These are phyloP conservation scores for Limanda limanda DNA, from an alignment of 2,113 vertebrate genomes.

Conservation along the genomic window DNA sequence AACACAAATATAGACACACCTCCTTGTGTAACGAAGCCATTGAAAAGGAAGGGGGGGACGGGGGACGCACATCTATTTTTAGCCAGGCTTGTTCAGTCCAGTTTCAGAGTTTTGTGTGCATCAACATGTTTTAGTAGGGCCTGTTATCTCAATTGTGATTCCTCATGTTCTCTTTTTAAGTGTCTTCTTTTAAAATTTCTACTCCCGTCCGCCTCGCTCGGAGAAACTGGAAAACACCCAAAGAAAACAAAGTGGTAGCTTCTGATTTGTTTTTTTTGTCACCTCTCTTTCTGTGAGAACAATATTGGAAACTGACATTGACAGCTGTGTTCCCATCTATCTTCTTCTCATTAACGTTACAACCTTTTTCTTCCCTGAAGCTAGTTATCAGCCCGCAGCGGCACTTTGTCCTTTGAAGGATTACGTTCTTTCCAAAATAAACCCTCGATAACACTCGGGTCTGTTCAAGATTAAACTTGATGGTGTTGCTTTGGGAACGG, in stretches of 20 bases:
- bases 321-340: not conserved
- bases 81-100: slow-evolving; percentile 65
- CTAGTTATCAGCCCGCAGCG: not conserved
- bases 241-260: not conserved
- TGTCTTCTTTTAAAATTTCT: slow-evolving; percentile 5
- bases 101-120: slow-evolving; percentile 52
- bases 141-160: slow-evolving; percentile 51
- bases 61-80: slow-evolving; percentile 67
- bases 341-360: not conserved
- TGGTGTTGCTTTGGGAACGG: slow-evolving; percentile 26
- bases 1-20: slow-evolving; percentile 72
- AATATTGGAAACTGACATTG: not conserved
- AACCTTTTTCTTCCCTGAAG: not conserved
- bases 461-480: slow-evolving; percentile 41
- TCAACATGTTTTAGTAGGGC: slow-evolving; percentile 53
- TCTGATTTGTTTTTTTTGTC: not conserved
- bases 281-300: not conserved
- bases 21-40: slow-evolving; percentile 36
- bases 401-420: slow-evolving; percentile 4
- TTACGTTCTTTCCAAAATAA: slow-evolving; percentile 6
- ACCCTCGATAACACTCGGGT: not conserved
- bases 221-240: slow-evolving; percentile 17
- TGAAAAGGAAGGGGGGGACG: slow-evolving; percentile 17
- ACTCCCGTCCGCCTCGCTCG: not conserved
- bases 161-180: slow-evolving; percentile 19